These are phyloP conservation scores for Solenopsis fugax DNA, from an alignment of 1,140 invertebrate species.

Conservation along the genomic window DNA sequence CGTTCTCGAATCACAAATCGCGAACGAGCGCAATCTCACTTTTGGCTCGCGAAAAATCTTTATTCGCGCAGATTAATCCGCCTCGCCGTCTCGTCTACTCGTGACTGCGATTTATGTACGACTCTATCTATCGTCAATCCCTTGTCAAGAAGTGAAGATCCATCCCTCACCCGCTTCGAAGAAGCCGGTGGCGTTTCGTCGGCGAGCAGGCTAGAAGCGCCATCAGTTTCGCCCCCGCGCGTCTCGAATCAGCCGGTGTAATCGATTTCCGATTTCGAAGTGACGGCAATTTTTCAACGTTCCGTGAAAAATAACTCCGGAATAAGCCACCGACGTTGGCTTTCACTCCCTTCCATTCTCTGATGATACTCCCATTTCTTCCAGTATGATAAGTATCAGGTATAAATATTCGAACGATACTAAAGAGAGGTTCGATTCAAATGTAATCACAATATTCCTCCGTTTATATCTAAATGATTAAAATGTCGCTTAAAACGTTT, in stretches of 20 bases:
- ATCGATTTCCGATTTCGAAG: conserved; percentile 84
- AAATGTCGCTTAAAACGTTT: neutral
- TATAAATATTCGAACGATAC: conserved; percentile 10
- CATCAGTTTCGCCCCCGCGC: conserved; percentile 68
- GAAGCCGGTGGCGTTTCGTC: conserved; percentile 60
- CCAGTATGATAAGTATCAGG: conserved; percentile 51
- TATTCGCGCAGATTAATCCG: conserved; percentile 41
- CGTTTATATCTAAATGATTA: neutral
- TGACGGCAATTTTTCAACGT: conserved; percentile 82
- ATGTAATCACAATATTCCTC: neutral
- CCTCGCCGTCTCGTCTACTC: conserved; percentile 14
- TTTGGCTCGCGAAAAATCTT: conserved; percentile 36
- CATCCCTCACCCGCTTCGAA: conserved; percentile 59
- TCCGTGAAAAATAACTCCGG: conserved; percentile 82
- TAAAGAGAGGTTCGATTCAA: neutral
- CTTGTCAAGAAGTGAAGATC: conserved; percentile 63
- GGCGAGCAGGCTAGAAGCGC: conserved; percentile 34
- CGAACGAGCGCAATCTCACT: neutral
- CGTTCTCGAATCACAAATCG: conserved; percentile 24
- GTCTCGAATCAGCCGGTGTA: conserved; percentile 72
- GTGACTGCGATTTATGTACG: conserved; percentile 46
- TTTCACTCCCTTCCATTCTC: conserved; percentile 57
- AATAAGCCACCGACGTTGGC: conserved; percentile 75
- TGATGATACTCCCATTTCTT: conserved; percentile 53
- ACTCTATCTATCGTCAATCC: conserved; percentile 64